Conservation (phyloP, 2,113 vertebrate genomes). For the Epinephelus moara region DNA sequence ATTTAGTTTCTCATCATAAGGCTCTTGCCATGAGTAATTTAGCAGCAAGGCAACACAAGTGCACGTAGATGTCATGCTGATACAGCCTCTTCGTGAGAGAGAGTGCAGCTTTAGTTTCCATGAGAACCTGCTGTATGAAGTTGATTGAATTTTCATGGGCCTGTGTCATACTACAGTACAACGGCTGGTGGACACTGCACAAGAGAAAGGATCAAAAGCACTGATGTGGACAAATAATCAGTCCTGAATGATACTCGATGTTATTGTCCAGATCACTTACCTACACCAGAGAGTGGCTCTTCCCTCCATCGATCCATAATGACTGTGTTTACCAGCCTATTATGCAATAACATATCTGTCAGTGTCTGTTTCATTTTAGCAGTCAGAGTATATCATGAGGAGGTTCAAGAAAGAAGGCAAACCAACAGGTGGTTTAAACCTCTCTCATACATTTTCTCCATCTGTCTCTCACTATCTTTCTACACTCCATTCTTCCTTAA, state of each 20-base stretch:
- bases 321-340: neutral
- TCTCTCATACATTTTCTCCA: constrained; percentile 8
- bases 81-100: constrained; percentile 3
- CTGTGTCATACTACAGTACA: neutral
- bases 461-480: constrained; percentile 25
- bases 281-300: neutral
- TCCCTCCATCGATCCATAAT: neutral
- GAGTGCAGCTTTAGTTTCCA: constrained; percentile 27
- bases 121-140: constrained; percentile 24
- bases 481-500: constrained; percentile 23
- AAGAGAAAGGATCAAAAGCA: constrained; percentile 4
- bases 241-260: neutral
- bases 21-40: neutral
- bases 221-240: neutral
- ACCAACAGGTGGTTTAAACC: constrained; percentile 42
- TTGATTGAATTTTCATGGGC: constrained; percentile 1
- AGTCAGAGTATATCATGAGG: neutral
- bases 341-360: neutral
- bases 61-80: neutral
- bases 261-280: neutral
- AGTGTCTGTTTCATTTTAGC: constrained; percentile 20
- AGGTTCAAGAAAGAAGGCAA: constrained; percentile 9
- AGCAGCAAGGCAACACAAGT: constrained; percentile 8
- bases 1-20: neutral
- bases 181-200: neutral